Evolutionary conservation across 2,797 vertebrate species (phyloP).

Genomic region (Oophaga sylvatica): DNA sequence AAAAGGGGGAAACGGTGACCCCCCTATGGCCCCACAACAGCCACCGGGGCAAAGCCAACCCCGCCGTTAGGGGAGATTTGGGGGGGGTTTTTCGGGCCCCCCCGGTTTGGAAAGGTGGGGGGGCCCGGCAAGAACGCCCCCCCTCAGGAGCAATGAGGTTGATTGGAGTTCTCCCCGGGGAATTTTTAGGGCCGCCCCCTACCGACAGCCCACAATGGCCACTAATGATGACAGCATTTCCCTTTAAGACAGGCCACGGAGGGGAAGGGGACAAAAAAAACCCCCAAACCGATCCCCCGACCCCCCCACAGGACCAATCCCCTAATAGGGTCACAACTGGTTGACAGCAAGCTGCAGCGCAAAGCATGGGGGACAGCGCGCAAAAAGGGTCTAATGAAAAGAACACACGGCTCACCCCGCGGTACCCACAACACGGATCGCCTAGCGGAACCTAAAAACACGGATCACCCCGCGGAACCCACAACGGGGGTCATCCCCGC

Average conservation of each 20-base stretch:
- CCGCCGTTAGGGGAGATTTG: too few relatives aligned
- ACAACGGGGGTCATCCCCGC: neutral
- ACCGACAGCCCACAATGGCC: conserved; percentile 4
- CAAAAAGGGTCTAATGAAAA: neutral
- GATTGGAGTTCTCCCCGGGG: too few relatives aligned
- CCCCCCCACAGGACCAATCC: neutral
- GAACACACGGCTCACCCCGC: neutral
- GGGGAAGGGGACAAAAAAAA: neutral
- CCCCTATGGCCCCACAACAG: too few relatives aligned
- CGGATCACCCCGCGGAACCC: neutral
- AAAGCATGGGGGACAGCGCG: neutral
- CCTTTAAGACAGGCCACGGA: neutral
- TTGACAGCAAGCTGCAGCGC: neutral
- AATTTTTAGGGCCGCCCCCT: too few relatives aligned
- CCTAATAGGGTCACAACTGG: neutral
- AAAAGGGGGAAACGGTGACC: too few relatives aligned
- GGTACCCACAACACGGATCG: neutral
- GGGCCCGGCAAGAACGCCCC: neutral
- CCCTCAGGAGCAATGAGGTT: too few relatives aligned
- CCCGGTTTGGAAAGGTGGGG: neutral
- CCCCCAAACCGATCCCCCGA: neutral
- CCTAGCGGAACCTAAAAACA: neutral
- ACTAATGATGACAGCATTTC: neutral
- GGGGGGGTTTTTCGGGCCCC: neutral
- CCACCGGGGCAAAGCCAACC: too few relatives aligned